Percentiles rank a stretch among this genome's conserved stretches.
These are phyloP conservation scores for Nothoprocta pentlandii DNA, from an alignment of 2,113 vertebrate genomes.

Conservation along the genomic window DNA sequence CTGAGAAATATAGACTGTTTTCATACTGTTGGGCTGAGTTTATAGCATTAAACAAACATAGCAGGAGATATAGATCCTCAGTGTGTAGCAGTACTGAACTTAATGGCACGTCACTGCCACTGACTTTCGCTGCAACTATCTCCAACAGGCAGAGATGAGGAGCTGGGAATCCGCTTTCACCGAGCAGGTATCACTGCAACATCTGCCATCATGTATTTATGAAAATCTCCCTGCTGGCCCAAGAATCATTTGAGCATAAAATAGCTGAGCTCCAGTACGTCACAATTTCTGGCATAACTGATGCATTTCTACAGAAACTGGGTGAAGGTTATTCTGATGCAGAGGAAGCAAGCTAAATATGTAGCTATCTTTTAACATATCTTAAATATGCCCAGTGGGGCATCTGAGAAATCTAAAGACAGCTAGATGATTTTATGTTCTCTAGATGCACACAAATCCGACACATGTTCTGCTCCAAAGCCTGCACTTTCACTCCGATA, in stretches of 20 bases:
- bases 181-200: background rate
- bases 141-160: constrained; percentile 1
- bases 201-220: constrained; percentile 36
- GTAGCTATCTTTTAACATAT: background rate
- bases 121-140: constrained; percentile 19
- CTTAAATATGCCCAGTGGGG: background rate
- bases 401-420: background rate
- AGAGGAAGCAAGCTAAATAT: background rate
- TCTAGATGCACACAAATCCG: background rate
- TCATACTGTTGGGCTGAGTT: background rate
- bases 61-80: constrained; percentile 25
- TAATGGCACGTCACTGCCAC: background rate
- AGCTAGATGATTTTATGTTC: background rate
- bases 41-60: background rate
- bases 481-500: background rate
- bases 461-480: background rate
- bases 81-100: constrained; percentile 16
- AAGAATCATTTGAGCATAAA: constrained; percentile 34
- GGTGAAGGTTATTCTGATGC: background rate
- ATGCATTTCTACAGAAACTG: constrained; percentile 4
- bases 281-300: constrained; percentile 26
- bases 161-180: constrained; percentile 2
- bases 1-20: background rate
- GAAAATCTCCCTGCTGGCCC: constrained; percentile 32
- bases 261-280: background rate